phyloP scores from a whole-genome alignment of 2,888 invertebrate species.

The Caenorhabditis angaria region DNA sequence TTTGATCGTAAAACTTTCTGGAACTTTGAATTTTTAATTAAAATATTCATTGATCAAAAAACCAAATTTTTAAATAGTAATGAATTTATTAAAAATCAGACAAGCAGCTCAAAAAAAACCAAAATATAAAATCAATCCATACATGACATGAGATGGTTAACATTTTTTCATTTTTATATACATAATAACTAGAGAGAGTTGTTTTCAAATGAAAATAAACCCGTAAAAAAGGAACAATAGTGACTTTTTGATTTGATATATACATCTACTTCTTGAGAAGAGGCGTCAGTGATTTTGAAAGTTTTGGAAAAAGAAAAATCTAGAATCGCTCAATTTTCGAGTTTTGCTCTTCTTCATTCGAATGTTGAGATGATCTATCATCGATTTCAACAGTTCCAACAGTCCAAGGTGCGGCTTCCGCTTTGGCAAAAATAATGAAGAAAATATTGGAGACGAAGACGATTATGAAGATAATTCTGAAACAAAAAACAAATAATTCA shows the following conservation, averaged over 20 bases:
- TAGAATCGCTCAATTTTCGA: not conserved
- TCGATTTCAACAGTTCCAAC: conserved; percentile 22
- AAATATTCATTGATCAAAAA: too few species aligned
- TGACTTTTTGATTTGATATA: not conserved
- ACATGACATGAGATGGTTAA: too few species aligned
- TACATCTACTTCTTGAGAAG: not conserved
- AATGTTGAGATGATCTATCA: not conserved
- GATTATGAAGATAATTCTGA: conserved; percentile 44
- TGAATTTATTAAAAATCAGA: too few species aligned
- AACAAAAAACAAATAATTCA: conserved; percentile 14
- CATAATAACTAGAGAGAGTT: too few species aligned
- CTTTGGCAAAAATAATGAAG: conserved; percentile 42
- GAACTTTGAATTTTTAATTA: too few species aligned
- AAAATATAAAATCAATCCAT: too few species aligned
- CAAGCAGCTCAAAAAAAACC: too few species aligned
- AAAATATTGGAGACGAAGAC: conserved; percentile 47
- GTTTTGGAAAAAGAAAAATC: not conserved
- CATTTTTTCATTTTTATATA: too few species aligned
- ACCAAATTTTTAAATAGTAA: too few species aligned
- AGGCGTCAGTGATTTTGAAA: too few species aligned
- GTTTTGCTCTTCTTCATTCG: not conserved
- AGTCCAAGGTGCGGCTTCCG: conserved; percentile 46
- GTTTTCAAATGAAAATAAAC: too few species aligned
- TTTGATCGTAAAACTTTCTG: too few species aligned
- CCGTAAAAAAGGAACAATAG: not conserved